phyloP scores from a whole-genome alignment of 1,140 invertebrate species.

The Campoletis sonorensis region DNA sequence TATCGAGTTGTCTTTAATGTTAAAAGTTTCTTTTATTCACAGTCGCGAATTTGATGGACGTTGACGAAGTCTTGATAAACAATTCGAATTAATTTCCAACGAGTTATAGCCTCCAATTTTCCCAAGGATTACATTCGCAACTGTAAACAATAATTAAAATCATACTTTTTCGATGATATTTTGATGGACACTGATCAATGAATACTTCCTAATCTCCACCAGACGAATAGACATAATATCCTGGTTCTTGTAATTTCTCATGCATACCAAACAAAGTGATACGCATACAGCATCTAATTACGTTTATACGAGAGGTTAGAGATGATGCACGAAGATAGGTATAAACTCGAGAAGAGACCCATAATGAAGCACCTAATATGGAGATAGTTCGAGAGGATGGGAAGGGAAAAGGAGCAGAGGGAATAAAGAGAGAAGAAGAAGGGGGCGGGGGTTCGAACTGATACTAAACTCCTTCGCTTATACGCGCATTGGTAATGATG shows the following conservation, averaged over 20 bases:
- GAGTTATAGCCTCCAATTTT: too few species aligned
- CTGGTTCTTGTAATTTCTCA: neutral
- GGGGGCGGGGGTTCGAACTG: neutral
- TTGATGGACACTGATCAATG: neutral
- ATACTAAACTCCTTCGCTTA: constrained; percentile 10
- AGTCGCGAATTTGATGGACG: neutral
- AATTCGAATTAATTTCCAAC: neutral
- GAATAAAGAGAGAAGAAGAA: neutral
- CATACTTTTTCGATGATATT: neutral
- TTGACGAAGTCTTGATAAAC: neutral
- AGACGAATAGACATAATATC: neutral
- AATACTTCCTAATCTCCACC: neutral
- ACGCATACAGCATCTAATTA: neutral
- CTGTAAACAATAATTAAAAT: too few species aligned
- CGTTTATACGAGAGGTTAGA: neutral
- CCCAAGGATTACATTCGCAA: too few species aligned
- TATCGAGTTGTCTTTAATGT: too few species aligned
- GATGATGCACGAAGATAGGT: constrained; percentile 32
- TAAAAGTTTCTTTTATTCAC: too few species aligned
- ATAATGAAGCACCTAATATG: constrained; percentile 33
- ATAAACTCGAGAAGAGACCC: constrained; percentile 17
- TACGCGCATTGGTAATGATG: constrained; percentile 15
- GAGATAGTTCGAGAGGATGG: neutral
- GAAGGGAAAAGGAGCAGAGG: neutral
- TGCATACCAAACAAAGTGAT: constrained; percentile 11